These are phyloP conservation scores for Peromyscus nudipes DNA, from an alignment of 2,797 vertebrate genomes.

Conservation along the genomic window DNA sequence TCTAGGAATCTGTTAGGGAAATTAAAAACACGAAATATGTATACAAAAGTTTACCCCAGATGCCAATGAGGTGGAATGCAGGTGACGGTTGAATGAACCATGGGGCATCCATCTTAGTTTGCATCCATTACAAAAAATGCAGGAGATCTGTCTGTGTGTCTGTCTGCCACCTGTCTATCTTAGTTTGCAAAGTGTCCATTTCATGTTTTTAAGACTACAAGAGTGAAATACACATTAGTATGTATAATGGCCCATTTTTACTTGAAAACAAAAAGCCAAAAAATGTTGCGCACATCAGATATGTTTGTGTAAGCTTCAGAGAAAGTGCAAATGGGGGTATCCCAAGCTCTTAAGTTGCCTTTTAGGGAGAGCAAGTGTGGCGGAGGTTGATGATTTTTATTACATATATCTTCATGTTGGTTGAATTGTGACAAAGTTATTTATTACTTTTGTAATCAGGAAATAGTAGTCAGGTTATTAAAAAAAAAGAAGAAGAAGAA, in stretches of 20 bases:
- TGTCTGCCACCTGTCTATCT: neutral
- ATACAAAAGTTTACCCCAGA: neutral
- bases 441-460: constrained; percentile 39
- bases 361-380: neutral
- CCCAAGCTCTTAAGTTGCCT: neutral
- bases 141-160: neutral
- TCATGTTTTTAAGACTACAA: constrained; percentile 63
- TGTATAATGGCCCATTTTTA: constrained; percentile 27
- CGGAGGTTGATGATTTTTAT: constrained; percentile 33
- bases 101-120: neutral
- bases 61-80: neutral
- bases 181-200: neutral
- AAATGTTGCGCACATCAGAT: neutral
- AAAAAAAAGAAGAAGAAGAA: no score
- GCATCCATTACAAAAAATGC: neutral
- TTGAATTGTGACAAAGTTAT: constrained; percentile 26
- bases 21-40: neutral
- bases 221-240: neutral
- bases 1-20: constrained; percentile 43
- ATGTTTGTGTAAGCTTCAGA: neutral
- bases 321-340: neutral
- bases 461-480: constrained; percentile 16
- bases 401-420: constrained; percentile 19
- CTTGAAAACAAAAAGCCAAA: constrained; percentile 37
- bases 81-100: neutral